Conservation (phyloP, 2,113 vertebrate genomes). For the Nothocercus nigrocapillus region DNA sequence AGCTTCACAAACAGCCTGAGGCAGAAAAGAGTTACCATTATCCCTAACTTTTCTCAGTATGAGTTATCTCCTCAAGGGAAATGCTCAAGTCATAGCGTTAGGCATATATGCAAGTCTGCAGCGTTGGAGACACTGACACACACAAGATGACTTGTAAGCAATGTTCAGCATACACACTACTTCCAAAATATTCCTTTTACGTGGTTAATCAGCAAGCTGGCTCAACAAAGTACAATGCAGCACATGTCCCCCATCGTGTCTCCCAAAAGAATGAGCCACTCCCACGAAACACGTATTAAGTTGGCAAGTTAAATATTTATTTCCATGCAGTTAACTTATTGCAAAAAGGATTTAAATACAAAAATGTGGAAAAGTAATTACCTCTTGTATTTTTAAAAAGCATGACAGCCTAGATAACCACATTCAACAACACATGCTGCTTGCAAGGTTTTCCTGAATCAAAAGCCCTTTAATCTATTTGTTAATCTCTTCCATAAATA, state of each 20-base stretch:
- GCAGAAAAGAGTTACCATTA: background rate
- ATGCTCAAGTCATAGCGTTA: background rate
- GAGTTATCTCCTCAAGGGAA: background rate
- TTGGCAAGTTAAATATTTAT: background rate
- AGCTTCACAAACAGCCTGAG: background rate
- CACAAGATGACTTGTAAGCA: background rate
- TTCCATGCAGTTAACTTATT: background rate
- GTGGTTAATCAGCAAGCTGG: background rate
- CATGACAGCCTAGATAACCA: background rate
- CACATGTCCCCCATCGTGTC: background rate
- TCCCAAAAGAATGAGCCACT: background rate
- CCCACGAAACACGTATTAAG: background rate
- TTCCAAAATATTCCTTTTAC: slow-evolving; percentile 11
- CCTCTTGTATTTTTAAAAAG: background rate
- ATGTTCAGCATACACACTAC: background rate
- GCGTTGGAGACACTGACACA: background rate
- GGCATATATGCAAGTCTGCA: background rate
- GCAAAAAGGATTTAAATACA: background rate
- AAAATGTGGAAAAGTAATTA: background rate
- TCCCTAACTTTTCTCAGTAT: background rate
- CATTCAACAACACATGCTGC: background rate
- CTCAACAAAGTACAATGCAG: background rate
- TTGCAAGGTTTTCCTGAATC: background rate
- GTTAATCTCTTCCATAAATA: background rate
- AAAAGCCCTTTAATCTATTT: background rate